phyloP scores from a whole-genome alignment of 2,888 invertebrate genomes.

The Dichetophora obliterata region DNA sequence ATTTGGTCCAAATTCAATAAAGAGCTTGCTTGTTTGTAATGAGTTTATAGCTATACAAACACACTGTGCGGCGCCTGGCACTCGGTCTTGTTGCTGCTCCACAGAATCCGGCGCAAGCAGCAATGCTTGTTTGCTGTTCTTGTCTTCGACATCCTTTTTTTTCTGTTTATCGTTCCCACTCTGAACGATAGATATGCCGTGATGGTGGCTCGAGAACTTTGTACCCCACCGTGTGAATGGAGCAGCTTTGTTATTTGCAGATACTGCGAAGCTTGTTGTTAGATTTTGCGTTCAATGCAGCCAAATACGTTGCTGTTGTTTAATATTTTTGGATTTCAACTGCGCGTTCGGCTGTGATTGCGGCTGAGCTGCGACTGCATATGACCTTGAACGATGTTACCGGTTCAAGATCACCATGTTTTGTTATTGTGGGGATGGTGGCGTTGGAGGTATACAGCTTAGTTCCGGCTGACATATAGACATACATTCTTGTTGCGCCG shows the following conservation, averaged over 20 bases:
- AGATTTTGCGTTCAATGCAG: neutral
- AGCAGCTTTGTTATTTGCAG: neutral
- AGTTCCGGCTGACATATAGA: conserved; percentile 27
- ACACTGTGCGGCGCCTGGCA: conserved; percentile 26
- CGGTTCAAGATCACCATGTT: conserved; percentile 59
- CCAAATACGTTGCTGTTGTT: neutral
- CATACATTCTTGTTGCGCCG: neutral
- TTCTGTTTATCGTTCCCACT: too few relatives aligned
- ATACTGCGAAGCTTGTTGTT: neutral
- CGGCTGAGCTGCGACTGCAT: neutral
- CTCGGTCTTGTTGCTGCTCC: neutral
- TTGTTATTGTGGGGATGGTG: neutral
- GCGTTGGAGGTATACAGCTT: neutral
- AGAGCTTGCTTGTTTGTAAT: too few relatives aligned
- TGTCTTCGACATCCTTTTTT: neutral
- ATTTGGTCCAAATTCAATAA: too few relatives aligned
- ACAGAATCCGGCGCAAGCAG: conserved; percentile 13
- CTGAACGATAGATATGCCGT: neutral
- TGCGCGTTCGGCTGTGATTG: neutral
- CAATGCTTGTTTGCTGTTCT: too few relatives aligned
- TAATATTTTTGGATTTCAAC: neutral
- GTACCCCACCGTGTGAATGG: neutral
- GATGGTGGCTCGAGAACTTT: neutral
- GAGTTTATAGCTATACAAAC: too few relatives aligned
- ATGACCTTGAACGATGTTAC: conserved; percentile 57